Base-by-base conservation (phyloP, 2,888 invertebrate species). In the Eurytoma adleriae region DNA sequence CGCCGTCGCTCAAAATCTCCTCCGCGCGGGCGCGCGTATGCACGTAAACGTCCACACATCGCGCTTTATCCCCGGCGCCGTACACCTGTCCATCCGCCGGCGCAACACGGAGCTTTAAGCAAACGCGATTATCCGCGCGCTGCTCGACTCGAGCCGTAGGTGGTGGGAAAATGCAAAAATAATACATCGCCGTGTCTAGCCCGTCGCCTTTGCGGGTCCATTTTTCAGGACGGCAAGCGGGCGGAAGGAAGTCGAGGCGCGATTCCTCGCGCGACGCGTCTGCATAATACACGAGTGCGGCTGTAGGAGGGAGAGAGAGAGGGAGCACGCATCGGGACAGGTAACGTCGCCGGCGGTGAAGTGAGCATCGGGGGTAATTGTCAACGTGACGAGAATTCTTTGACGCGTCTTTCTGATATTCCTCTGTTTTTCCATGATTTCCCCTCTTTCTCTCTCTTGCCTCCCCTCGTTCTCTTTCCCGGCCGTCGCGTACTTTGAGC, bases 121-220 rank as follows among this genome's bases (percentile, higher is more conserved):
- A 10, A n/a, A 50, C 61, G 71, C 61, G 70, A 59, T 56, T 70
- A 48, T 48, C 30, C 20, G 27, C 27, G 61, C n/a, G n/a, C n/a
- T n/a, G 27, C 59, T 80, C 40, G 40, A 7, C 30, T 30, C 30
- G 30, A 30, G 30, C n/a, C n/a, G 30, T 2, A 4, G 30, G 30
- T 30, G 79, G 83, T 83, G 79, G 85, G 40, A 24, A 75, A 75
- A 75, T 75, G 68, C 59, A 68, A 59, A 68, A 59, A 68, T 59
- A 75, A 68, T 50, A 68, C 59, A 59, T 67, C 68, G 59, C 30
- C 78, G 84, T 85, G 81, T 76, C 82, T 68, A 79, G 81, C 20
- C 16, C 20, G 16, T 54, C 62, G 69, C 54, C 69, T 76, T 76
- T 69, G 69, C 62, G 24, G 40, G 40, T 69, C 40, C 76, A 76